These are phyloP conservation scores for Euspilapteryx auroguttella DNA, from an alignment of 2,888 invertebrate genomes.

Conservation along the genomic window DNA sequence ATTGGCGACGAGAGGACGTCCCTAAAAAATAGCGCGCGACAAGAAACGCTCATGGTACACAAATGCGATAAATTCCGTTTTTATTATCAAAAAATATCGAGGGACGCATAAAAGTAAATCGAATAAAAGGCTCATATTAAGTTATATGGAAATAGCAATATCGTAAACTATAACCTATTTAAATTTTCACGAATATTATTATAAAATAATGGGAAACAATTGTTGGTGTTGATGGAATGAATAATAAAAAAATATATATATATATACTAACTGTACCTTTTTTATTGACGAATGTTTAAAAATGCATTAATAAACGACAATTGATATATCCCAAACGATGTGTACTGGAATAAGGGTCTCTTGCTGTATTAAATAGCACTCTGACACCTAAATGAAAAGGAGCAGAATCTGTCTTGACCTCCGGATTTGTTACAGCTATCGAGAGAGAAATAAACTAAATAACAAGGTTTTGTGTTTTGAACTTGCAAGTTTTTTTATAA, in stretches of 20 bases:
- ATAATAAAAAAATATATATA: too few species aligned
- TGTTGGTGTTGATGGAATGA: too few species aligned
- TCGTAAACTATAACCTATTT: too few species aligned
- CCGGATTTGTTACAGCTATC: slow-evolving; percentile 26
- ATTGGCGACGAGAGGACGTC: slow-evolving; percentile 52
- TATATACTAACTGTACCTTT: too few species aligned
- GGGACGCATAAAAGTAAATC: slow-evolving; percentile 61
- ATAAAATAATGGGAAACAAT: too few species aligned
- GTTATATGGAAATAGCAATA: slow-evolving; percentile 60
- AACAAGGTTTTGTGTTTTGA: too few species aligned
- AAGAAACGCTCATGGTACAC: slow-evolving; percentile 31
- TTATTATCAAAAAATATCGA: slow-evolving; percentile 63
- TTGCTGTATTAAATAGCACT: slow-evolving; percentile 56
- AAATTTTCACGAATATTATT: too few species aligned
- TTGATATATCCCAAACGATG: too few species aligned
- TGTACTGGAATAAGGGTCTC: slow-evolving; percentile 50
- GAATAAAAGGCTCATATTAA: slow-evolving; percentile 63
- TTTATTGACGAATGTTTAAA: too few species aligned
- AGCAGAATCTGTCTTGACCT: slow-evolving; percentile 25
- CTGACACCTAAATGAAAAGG: slow-evolving; percentile 56
- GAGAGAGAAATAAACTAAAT: slow-evolving; percentile 40
- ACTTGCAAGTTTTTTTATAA: too few species aligned
- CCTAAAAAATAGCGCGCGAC: slow-evolving; percentile 56
- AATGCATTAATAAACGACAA: too few species aligned
- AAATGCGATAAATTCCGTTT: slow-evolving; percentile 60